Evolutionary conservation across 2,113 vertebrate species (phyloP), one percentile per base, ranked within the genome.

Genomic region (Aegotheles bennettii): DNA sequence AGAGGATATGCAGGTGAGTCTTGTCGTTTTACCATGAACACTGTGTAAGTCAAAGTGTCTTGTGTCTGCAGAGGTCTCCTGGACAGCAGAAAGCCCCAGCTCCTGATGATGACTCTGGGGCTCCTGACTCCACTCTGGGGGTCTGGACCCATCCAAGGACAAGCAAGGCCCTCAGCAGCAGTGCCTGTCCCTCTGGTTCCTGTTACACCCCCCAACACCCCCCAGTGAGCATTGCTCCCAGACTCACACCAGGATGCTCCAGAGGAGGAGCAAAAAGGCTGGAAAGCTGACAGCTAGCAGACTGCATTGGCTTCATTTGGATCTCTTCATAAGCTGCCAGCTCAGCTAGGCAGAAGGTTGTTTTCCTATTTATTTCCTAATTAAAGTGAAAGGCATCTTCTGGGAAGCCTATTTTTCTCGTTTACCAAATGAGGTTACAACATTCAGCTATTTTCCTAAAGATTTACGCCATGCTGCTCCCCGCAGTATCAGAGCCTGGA

Each of bases 301-400:
- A 38, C 53, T 1, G 1, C 2, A 0, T 20, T 84, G 68, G 67
- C 63, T 90, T 76, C 8, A 0, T 80, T 67, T 54, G 84, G 77
- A 74, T 81, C 64, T 50, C 47, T 33, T 76, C 76, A 26, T 28
- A 70, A 91, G 77, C 64, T 77, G 63, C 76, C 84, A 84, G 76
- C 76, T 74, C 87, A 87, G 84, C 47, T 75, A 84, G 73, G 67
- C 91, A 87, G 77, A 74, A 81, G 51, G 77, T 38, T 94, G 69
- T 26, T 87, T 54, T 83, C 69, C 68, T 64, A 33, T 45, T 81
- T 77, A 59, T 78, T 89, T 56, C 81, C 77, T 78, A 36, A 89
- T 77, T 51, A 38, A 95, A 89, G 43, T 28, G 38, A 63, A 96
- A 84, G 29, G 38, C 50, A 20, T 65, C 59, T 89, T 92, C 93